Conservation (phyloP, 2,797 vertebrate genomes). For the Gobio occitaniae region DNA sequence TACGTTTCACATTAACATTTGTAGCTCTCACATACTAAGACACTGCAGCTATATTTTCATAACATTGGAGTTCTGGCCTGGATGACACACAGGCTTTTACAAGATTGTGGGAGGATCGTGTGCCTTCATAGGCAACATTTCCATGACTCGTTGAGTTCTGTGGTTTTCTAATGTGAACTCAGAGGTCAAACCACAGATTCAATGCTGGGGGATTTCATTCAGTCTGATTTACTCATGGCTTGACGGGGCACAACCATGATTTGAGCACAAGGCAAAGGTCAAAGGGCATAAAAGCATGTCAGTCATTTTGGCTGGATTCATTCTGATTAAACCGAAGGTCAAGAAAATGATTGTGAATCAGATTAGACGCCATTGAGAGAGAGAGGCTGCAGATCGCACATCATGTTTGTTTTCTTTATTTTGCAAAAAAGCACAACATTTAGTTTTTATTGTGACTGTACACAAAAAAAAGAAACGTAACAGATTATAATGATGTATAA, state of each 20-base stretch:
- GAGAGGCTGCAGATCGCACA: too few relatives aligned
- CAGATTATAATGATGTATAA: too few relatives aligned
- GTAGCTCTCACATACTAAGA: background rate
- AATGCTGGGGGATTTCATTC: background rate
- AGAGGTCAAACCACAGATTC: constrained; percentile 22
- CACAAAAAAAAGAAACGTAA: too few relatives aligned
- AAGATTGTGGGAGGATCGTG: background rate
- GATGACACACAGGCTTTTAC: background rate
- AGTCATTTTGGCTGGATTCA: background rate
- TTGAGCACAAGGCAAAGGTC: constrained; percentile 14
- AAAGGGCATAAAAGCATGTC: background rate
- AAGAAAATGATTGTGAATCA: background rate
- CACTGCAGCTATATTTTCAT: constrained; percentile 4
- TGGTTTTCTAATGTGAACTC: constrained; percentile 28
- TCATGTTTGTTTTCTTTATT: too few relatives aligned
- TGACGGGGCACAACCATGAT: background rate
- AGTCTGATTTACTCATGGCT: background rate
- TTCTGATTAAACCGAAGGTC: background rate
- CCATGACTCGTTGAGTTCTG: background rate
- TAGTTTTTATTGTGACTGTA: too few relatives aligned
- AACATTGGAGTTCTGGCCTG: constrained; percentile 7
- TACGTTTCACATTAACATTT: constrained; percentile 8
- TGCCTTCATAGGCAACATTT: background rate
- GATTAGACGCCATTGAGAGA: too few relatives aligned
- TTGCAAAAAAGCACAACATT: too few relatives aligned